phyloP scores from a whole-genome alignment of 2,888 invertebrate species.

The Anoplius nigerrimus region DNA sequence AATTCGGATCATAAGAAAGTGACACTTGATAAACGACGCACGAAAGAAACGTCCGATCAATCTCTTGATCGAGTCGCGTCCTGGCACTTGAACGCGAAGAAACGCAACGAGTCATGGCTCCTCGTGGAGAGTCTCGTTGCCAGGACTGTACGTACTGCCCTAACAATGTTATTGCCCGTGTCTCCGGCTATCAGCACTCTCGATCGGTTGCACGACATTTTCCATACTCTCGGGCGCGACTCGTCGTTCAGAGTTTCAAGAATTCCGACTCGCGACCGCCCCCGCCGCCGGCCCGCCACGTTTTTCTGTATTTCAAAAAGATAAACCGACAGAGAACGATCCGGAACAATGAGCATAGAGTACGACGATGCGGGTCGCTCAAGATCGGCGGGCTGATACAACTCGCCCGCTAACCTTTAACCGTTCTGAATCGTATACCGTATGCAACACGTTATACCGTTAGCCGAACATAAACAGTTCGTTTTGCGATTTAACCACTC shows the following conservation, averaged over 20 bases:
- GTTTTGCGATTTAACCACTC: too few relatives aligned
- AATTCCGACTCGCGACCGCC: constrained; percentile 19
- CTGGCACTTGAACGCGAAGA: too few relatives aligned
- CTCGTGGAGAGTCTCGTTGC: background rate
- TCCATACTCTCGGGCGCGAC: constrained; percentile 24
- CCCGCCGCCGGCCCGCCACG: constrained; percentile 18
- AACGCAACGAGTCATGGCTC: too few relatives aligned
- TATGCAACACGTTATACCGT: constrained; percentile 34
- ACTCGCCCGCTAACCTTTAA: constrained; percentile 38
- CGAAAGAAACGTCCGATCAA: too few relatives aligned
- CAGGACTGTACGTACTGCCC: constrained; percentile 12
- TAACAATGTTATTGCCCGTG: constrained; percentile 37
- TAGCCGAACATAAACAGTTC: too few relatives aligned
- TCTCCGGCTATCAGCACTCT: constrained; percentile 31
- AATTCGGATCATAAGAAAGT: too few relatives aligned
- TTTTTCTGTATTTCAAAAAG: constrained; percentile 17
- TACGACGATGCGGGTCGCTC: constrained; percentile 18
- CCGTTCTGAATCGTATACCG: constrained; percentile 24
- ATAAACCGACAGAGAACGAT: constrained; percentile 19
- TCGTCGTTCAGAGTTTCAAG: constrained; percentile 24
- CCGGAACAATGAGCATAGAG: constrained; percentile 26
- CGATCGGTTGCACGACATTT: constrained; percentile 40
- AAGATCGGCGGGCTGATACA: constrained; percentile 39
- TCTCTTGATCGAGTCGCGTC: too few relatives aligned
- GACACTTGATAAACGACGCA: too few relatives aligned